Evolutionary conservation across 1,140 invertebrate species (phyloP).

Genomic region (Cataglyphis hispanica): DNA sequence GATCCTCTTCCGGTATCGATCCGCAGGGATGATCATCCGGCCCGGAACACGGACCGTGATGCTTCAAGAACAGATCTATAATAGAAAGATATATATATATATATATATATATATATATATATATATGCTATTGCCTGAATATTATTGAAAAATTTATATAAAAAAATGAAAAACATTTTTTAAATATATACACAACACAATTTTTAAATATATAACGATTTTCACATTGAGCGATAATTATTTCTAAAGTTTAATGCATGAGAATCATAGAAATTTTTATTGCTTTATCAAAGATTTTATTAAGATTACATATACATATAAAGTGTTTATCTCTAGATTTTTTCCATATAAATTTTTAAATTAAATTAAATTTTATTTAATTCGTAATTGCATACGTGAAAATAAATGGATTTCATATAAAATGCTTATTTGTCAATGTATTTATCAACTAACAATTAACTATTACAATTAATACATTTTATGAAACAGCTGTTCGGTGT

Average conservation of each 20-base stretch:
- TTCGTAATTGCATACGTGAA: not conserved
- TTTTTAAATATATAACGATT: not conserved
- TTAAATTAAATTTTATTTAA: too few relatives aligned
- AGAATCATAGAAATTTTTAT: not conserved
- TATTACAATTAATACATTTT: not conserved
- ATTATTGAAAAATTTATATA: not conserved
- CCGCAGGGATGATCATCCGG: conserved; percentile 76
- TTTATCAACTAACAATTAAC: not conserved
- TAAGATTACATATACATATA: not conserved
- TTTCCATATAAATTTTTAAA: not conserved
- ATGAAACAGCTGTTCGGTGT: not conserved
- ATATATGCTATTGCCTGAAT: not conserved
- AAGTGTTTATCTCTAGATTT: not conserved
- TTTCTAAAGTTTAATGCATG: not conserved
- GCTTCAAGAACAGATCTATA: conserved; percentile 76
- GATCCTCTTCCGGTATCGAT: conserved; percentile 64
- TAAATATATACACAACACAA: not conserved
- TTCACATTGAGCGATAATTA: not conserved
- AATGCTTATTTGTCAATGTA: not conserved
- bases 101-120: too few relatives aligned
- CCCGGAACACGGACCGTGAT: conserved; percentile 73
- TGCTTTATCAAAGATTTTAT: not conserved
- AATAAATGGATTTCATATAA: not conserved
- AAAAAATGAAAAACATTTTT: not conserved
- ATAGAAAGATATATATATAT: not conserved